Conservation (phyloP, 2,888 invertebrate genomes). For the Beris morrisii region DNA sequence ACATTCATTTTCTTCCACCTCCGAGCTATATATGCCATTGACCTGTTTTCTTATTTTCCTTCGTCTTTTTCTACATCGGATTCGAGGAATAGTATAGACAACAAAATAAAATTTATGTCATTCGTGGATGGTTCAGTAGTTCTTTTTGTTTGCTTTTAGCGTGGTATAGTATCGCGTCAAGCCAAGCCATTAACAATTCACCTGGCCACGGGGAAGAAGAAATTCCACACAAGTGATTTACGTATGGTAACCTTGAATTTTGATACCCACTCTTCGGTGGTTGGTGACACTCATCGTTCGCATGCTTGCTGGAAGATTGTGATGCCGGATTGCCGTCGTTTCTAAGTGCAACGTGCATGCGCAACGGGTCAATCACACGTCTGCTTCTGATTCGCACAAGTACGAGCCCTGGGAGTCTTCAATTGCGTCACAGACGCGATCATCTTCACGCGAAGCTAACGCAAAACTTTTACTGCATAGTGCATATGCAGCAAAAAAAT, state of each 20-base stretch:
- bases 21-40: conserved; percentile 25
- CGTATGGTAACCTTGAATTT: conserved; percentile 25
- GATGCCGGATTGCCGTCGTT: background rate
- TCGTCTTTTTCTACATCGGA: conserved; percentile 10
- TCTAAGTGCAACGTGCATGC: conserved; percentile 14
- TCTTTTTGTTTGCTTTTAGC: background rate
- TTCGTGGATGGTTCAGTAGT: conserved; percentile 18
- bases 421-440: too few species aligned
- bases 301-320: conserved; percentile 7
- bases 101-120: conserved; percentile 23
- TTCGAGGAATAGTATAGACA: conserved; percentile 27
- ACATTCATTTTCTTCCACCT: background rate
- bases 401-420: too few species aligned
- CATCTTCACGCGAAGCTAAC: too few species aligned
- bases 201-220: conserved; percentile 19
- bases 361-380: too few species aligned
- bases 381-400: too few species aligned
- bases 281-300: conserved; percentile 19
- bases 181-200: background rate
- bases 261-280: conserved; percentile 12
- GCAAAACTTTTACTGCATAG: too few species aligned
- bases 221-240: conserved; percentile 22
- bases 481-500: too few species aligned
- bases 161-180: background rate
- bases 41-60: conserved; percentile 25